Base-by-base conservation (phyloP, 2,797 vertebrate species). In the Dicrostonyx torquatus region DNA sequence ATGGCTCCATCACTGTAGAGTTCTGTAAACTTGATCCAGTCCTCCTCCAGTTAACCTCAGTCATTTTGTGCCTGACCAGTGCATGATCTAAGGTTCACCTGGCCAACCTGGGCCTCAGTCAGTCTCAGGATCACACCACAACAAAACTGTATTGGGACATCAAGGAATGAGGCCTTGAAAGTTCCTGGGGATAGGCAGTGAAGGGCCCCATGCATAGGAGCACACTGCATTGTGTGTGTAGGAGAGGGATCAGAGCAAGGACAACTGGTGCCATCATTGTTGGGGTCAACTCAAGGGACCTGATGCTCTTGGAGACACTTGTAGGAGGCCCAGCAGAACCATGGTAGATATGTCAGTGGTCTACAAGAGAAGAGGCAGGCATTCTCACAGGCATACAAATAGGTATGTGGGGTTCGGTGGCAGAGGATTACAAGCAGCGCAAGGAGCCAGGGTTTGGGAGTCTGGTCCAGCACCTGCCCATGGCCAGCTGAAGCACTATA, bases 401-500 rank as follows among this genome's bases (percentile, higher is more conserved):
- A 31, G 3, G 43, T 34, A 8, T 17, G 12, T 40, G 11, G 48
- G 29, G 48, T 7, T 76, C 2, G 12, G 2, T 18, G 8, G 48
- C 11, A 5, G 14, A 26, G 7, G 9, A 6, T 48, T 1, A 55
- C 15, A 3, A 45, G 75, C 10, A 2, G 7, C 29, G 0, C 0
- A 1, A 62, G 22, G 15, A 40, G 1, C 5, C 4, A 3, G 4
- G 6, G 11, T 43, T 6, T 55, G 6, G 2, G 37, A 26, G 18
- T 76, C 18, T 40, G 62, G 53, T 43, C 37, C 29, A 17, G 45
- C 53, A 26, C 37, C 20, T 11, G 53, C 75, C 75, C 4, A 7
- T 29, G 50, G 58, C 7, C 72, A 7, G 4, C 2, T 4, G 55
- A 1, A 2, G 1, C 0, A 7, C 22, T 14, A 4, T 40, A 1